A percentile compares a stretch with the other conserved stretches of the same genome.
Evolutionary conservation across 2,888 invertebrate species (phyloP).

Genomic region (Nudaria mundana): DNA sequence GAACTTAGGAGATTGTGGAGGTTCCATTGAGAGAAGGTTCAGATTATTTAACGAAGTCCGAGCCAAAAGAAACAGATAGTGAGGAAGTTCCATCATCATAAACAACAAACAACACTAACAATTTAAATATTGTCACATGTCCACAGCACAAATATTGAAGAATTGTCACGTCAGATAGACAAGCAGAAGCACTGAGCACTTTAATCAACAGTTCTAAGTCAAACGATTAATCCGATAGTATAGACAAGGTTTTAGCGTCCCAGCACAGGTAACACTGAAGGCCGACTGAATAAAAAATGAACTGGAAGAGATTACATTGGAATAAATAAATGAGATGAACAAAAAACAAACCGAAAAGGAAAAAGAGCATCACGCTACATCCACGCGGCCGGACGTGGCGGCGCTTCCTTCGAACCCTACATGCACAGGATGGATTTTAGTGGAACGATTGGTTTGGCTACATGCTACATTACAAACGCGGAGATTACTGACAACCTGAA

Average conservation of each 20-base stretch:
- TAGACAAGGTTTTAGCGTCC: slow-evolving; percentile 67
- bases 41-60: slow-evolving; percentile 61
- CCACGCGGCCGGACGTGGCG: slow-evolving; percentile 81
- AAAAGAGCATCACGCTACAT: slow-evolving; percentile 78
- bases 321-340: slow-evolving; percentile 82
- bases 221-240: slow-evolving; percentile 39
- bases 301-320: slow-evolving; percentile 81
- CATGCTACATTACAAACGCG: slow-evolving; percentile 31
- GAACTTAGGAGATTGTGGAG: slow-evolving; percentile 76
- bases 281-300: slow-evolving; percentile 81
- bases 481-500: slow-evolving; percentile 11
- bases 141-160: slow-evolving; percentile 29
- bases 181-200: slow-evolving; percentile 17
- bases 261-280: slow-evolving; percentile 79
- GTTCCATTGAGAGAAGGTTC: slow-evolving; percentile 68
- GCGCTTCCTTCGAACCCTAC: slow-evolving; percentile 76
- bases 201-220: slow-evolving; percentile 10
- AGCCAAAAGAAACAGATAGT: slow-evolving; percentile 67
- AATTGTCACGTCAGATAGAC: slow-evolving; percentile 21
- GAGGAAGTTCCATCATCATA: slow-evolving; percentile 76
- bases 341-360: slow-evolving; percentile 77
- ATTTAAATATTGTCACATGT: slow-evolving; percentile 33
- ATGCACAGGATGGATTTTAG: slow-evolving; percentile 68
- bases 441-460: slow-evolving; percentile 42
- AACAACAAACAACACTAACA: slow-evolving; percentile 32